Conservation (phyloP, 2,888 invertebrate species). For the Masnerella sp. region DNA sequence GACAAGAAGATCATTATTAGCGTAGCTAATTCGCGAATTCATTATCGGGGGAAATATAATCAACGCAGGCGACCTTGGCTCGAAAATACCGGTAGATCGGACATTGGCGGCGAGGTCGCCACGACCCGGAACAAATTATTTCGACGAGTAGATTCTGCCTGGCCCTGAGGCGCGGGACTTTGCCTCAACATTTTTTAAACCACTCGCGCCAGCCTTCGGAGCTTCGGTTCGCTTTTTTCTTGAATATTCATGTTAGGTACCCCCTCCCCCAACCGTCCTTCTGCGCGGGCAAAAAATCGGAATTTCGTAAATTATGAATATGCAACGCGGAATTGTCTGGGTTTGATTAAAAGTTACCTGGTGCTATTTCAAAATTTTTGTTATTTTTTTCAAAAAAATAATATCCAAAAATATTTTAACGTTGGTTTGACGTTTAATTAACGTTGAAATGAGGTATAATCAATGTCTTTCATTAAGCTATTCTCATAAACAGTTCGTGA, state of each 20-base stretch:
- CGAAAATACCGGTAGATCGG: conserved; percentile 52
- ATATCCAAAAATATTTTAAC: too few species aligned
- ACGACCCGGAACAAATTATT: conserved; percentile 58
- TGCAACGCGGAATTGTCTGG: not conserved
- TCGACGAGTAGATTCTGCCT: conserved; percentile 54
- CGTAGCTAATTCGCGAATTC: conserved; percentile 17
- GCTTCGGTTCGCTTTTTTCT: conserved; percentile 5
- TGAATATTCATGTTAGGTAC: conserved; percentile 25
- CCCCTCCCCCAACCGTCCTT: not conserved
- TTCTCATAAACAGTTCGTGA: too few species aligned
- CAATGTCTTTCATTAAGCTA: too few species aligned
- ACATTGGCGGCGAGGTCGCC: conserved; percentile 45
- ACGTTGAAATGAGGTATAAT: too few species aligned
- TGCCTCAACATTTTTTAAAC: conserved; percentile 44
- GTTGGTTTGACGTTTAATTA: too few species aligned
- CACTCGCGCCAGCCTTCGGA: conserved; percentile 31
- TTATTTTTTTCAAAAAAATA: too few species aligned
- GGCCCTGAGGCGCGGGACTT: conserved; percentile 50
- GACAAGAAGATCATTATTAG: not conserved
- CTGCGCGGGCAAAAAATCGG: conserved; percentile 7
- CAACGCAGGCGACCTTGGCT: conserved; percentile 39
- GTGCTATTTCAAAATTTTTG: too few species aligned
- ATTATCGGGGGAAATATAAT: conserved; percentile 48
- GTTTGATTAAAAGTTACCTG: not conserved
- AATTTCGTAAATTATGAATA: conserved; percentile 13